Percentiles rank a stretch among this genome's conserved stretches.
These are phyloP conservation scores for Xenopus laevis DNA, from an alignment of 2,113 vertebrate genomes.

Conservation along the genomic window DNA sequence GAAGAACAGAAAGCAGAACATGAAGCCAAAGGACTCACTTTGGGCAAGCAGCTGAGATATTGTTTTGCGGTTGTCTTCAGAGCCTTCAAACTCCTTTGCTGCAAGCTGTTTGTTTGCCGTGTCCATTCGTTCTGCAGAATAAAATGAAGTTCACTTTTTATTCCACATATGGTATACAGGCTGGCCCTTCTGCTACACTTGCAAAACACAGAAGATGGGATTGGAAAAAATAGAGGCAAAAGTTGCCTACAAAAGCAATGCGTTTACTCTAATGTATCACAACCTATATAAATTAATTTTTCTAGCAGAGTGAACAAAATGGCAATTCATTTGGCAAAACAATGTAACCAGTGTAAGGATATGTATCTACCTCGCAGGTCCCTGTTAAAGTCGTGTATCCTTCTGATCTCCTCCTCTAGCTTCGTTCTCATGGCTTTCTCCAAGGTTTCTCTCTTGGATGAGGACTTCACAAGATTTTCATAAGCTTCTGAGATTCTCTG, in stretches of 20 bases:
- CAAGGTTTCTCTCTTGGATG: slow-evolving; percentile 88
- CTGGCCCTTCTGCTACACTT: too few species aligned
- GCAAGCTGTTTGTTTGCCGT: slow-evolving; percentile 95
- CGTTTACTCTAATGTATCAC: too few species aligned
- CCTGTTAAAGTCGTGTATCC: slow-evolving; percentile 96
- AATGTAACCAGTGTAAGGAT: too few species aligned
- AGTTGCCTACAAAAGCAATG: too few species aligned
- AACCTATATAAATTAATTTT: too few species aligned
- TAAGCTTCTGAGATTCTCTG: slow-evolving; percentile 94
- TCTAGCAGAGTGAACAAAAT: too few species aligned
- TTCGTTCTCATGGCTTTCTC: slow-evolving; percentile 98
- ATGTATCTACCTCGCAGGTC: slow-evolving; percentile 82
- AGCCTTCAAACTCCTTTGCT: slow-evolving; percentile 89
- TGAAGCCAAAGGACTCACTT: slow-evolving; percentile 71
- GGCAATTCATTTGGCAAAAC: too few species aligned
- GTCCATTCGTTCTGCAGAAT: slow-evolving; percentile 87
- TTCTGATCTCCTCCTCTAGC: slow-evolving; percentile 91
- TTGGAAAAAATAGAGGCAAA: too few species aligned
- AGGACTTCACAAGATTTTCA: slow-evolving; percentile 93
- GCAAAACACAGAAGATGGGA: too few species aligned
- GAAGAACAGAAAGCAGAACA: too few species aligned
- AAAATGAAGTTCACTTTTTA: not conserved
- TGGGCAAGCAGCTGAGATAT: slow-evolving; percentile 93
- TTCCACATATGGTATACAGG: too few species aligned
- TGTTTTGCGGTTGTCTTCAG: slow-evolving; percentile 93